phyloP scores from a whole-genome alignment of 1,140 invertebrate species.

The Euura lappo region DNA sequence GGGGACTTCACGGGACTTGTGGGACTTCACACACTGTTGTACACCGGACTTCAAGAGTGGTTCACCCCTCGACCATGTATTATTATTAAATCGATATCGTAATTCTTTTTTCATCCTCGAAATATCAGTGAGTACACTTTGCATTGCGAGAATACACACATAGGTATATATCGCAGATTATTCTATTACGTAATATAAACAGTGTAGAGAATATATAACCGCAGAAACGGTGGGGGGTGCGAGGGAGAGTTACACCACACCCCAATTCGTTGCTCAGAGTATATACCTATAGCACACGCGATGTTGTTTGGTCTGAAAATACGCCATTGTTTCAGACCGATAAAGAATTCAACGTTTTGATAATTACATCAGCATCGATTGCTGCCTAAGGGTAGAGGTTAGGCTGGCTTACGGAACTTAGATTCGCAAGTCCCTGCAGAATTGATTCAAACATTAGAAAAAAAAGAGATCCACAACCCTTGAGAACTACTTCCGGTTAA shows the following conservation, averaged over 20 bases:
- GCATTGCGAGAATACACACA: too few species aligned
- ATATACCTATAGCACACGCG: constrained; percentile 6
- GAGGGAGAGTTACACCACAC: constrained; percentile 25
- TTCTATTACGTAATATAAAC: constrained; percentile 54
- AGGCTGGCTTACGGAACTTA: constrained; percentile 3
- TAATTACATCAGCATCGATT: constrained; percentile 57
- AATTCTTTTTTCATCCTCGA: too few species aligned
- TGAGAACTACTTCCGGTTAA: too few species aligned
- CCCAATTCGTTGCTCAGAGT: constrained; percentile 16
- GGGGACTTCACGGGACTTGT: too few species aligned
- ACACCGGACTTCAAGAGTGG: too few species aligned
- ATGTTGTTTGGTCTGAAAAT: constrained; percentile 56
- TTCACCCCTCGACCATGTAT: too few species aligned
- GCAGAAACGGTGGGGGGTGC: constrained; percentile 14
- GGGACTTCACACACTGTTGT: too few species aligned
- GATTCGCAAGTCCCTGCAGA: background rate
- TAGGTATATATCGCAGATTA: constrained; percentile 40
- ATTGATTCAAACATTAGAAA: too few species aligned
- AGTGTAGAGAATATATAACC: constrained; percentile 21
- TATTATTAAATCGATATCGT: too few species aligned
- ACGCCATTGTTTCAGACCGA: constrained; percentile 54
- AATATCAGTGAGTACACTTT: too few species aligned
- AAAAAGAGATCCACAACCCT: too few species aligned
- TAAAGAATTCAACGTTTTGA: constrained; percentile 57
- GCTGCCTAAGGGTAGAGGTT: constrained; percentile 23